Conservation (phyloP, 1,140 invertebrate genomes). For the Leptinotarsa texana region DNA sequence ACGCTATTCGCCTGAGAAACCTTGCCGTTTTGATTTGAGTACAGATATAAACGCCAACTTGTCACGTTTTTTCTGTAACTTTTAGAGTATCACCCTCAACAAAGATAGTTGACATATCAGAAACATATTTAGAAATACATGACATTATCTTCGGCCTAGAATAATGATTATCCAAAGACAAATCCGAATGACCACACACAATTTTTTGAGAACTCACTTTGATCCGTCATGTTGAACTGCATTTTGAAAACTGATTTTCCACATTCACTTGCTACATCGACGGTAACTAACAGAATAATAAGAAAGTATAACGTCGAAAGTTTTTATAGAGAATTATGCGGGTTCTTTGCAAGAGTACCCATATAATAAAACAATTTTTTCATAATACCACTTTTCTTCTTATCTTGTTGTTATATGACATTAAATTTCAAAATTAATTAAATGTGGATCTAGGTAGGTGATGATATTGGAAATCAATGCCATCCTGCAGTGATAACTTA, state of each 20-base stretch:
- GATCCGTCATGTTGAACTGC: slow-evolving; percentile 13
- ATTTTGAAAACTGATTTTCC: slow-evolving; percentile 19
- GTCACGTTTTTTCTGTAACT: too few relatives aligned
- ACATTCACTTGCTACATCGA: slow-evolving; percentile 4
- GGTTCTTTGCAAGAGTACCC: slow-evolving; percentile 30
- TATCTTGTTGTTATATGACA: slow-evolving; percentile 13
- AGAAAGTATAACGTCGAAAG: slow-evolving; percentile 25
- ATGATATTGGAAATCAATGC: too few relatives aligned
- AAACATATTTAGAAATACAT: slow-evolving; percentile 10
- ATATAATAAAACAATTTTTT: slow-evolving; percentile 21
- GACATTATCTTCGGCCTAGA: slow-evolving; percentile 11
- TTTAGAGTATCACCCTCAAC: too few relatives aligned
- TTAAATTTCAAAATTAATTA: not conserved
- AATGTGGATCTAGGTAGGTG: too few relatives aligned
- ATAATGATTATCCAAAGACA: slow-evolving; percentile 11
- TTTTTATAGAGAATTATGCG: slow-evolving; percentile 25
- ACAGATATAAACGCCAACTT: too few relatives aligned
- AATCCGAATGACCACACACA: not conserved
- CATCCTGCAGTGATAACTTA: too few relatives aligned
- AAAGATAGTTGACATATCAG: not conserved
- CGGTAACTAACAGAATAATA: slow-evolving; percentile 12
- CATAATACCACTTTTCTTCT: slow-evolving; percentile 24
- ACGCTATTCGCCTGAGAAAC: too few relatives aligned
- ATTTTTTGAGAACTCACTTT: slow-evolving; percentile 10
- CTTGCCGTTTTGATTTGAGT: too few relatives aligned